Conservation (phyloP, 2,113 vertebrate species). For the Lucifuga dentata region DNA sequence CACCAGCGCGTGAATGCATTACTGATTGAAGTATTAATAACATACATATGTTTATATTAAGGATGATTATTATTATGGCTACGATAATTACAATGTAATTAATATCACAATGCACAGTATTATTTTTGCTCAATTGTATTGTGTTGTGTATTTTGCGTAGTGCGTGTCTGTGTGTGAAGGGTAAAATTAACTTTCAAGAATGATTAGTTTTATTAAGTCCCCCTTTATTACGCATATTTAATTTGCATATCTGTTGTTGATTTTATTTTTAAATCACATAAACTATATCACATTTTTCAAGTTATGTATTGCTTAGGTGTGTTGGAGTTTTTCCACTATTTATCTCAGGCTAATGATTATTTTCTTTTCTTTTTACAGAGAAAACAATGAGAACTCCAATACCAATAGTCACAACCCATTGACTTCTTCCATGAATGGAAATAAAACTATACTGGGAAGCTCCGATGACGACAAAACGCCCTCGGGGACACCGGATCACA, state of each 20-base stretch:
- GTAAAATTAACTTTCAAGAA: not conserved
- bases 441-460: constrained; percentile 96
- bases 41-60: not conserved
- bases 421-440: constrained; percentile 96
- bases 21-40: constrained; percentile 25
- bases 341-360: constrained; percentile 1
- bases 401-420: constrained; percentile 95
- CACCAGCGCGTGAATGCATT: not conserved
- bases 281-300: too few species aligned
- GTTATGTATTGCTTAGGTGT: too few species aligned
- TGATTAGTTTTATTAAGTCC: not conserved
- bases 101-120: not conserved
- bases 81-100: constrained; percentile 6
- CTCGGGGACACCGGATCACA: constrained; percentile 95
- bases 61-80: not conserved
- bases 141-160: too few species aligned
- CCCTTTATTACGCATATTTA: not conserved
- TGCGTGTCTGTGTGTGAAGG: constrained; percentile 2
- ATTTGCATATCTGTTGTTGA: not conserved
- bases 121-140: too few species aligned
- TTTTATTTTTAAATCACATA: too few species aligned
- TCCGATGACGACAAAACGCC: constrained; percentile 99
- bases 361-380: constrained; percentile 83
- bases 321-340: too few species aligned
- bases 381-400: constrained; percentile 99